Evolutionary conservation across 2,888 invertebrate species (phyloP).

Genomic region (Chironomus tentans): DNA sequence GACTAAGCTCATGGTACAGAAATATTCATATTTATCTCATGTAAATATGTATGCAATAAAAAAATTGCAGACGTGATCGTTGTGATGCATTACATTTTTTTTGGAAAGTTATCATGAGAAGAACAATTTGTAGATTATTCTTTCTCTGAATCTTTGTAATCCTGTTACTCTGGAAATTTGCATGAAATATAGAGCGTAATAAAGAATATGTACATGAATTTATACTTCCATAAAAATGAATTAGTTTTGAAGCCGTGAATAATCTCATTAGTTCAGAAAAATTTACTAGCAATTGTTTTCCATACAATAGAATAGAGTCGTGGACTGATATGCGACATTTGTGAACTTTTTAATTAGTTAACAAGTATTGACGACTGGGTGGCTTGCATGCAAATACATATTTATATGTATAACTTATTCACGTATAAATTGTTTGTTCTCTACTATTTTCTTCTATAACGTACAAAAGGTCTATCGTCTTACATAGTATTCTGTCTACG

Average conservation of each 20-base stretch:
- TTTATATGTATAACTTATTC: neutral
- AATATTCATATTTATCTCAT: too few species aligned
- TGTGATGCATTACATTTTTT: too few species aligned
- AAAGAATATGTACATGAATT: slow-evolving; percentile 51
- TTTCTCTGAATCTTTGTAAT: slow-evolving; percentile 31
- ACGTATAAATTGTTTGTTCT: too few species aligned
- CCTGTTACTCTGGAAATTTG: slow-evolving; percentile 30
- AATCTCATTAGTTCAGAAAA: neutral
- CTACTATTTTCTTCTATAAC: too few species aligned
- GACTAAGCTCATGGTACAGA: too few species aligned
- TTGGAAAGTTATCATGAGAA: too few species aligned
- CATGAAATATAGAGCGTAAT: neutral
- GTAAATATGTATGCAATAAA: too few species aligned
- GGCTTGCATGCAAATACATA: neutral
- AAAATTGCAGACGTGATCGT: too few species aligned
- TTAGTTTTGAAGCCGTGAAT: neutral
- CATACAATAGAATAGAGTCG: neutral
- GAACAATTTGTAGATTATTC: too few species aligned
- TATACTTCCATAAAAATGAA: slow-evolving; percentile 48
- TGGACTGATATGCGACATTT: neutral
- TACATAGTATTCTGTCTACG: too few species aligned
- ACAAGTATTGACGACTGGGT: neutral
- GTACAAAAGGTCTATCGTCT: neutral
- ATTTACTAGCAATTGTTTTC: neutral
- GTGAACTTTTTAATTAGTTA: slow-evolving; percentile 16